Conservation (phyloP, 2,113 vertebrate genomes). For the Festucalex cinctus region DNA sequence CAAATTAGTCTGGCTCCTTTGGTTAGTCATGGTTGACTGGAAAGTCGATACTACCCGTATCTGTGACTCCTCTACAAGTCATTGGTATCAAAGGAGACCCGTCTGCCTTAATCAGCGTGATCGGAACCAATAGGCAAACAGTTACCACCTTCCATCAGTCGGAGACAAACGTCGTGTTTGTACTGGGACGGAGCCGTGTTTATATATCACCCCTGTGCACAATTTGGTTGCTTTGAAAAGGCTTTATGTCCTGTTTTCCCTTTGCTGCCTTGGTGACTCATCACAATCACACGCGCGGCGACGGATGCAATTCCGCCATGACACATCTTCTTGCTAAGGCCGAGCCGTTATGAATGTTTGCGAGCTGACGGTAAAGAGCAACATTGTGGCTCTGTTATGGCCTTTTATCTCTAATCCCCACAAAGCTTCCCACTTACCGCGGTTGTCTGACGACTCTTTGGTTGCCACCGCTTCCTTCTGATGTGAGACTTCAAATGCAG, state of each 20-base stretch:
- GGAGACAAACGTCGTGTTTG: slow-evolving; percentile 51
- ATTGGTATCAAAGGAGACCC: slow-evolving; percentile 1
- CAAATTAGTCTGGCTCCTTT: slow-evolving; percentile 53
- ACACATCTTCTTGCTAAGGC: slow-evolving; percentile 18
- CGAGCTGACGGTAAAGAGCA: slow-evolving; percentile 26
- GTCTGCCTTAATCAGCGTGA: slow-evolving; percentile 15
- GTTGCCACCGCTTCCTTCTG: slow-evolving; percentile 16
- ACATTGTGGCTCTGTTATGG: slow-evolving; percentile 34
- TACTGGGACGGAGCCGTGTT: slow-evolving; percentile 40
- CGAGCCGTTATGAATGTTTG: slow-evolving; percentile 47
- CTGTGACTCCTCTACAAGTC: slow-evolving; percentile 6
- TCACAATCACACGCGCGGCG: slow-evolving; percentile 20
- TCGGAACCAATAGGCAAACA: slow-evolving; percentile 32
- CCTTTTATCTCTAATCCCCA: slow-evolving; percentile 55
- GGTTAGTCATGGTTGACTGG: slow-evolving; percentile 58
- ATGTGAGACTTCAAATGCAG: neutral
- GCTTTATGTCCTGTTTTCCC: slow-evolving; percentile 13
- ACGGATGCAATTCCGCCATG: slow-evolving; percentile 20
- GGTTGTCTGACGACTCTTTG: slow-evolving; percentile 38
- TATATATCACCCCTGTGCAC: slow-evolving; percentile 39
- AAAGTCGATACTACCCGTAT: slow-evolving; percentile 51
- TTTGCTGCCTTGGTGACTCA: slow-evolving; percentile 12
- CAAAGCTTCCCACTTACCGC: slow-evolving; percentile 41
- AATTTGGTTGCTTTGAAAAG: neutral
- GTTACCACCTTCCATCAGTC: slow-evolving; percentile 15